Percentiles rank a stretch among this genome's conserved stretches.
Conservation (phyloP, 1,140 invertebrate species). For the Coptotermes formosanus region DNA sequence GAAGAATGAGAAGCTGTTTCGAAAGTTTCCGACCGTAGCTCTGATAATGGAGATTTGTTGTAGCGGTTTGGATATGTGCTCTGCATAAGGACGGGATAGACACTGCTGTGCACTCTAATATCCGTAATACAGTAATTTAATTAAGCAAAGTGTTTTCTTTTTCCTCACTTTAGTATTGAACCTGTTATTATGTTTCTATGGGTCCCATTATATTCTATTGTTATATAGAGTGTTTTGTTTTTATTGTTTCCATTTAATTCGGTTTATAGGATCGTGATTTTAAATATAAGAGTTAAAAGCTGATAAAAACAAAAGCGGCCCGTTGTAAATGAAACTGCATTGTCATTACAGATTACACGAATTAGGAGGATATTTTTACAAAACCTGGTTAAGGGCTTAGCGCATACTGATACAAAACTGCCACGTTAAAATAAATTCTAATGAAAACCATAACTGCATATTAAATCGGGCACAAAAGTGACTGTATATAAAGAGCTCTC, state of each 20-base stretch:
- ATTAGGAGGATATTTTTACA: neutral
- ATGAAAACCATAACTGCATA: too few species aligned
- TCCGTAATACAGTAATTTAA: neutral
- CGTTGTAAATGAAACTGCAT: neutral
- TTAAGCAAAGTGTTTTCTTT: neutral
- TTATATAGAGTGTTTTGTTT: conserved; percentile 10
- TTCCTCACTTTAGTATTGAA: neutral
- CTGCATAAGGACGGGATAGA: too few species aligned
- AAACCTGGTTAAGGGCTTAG: neutral
- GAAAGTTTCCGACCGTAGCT: too few species aligned
- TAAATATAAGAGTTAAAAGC: neutral
- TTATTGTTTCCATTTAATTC: conserved; percentile 17
- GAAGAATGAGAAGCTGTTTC: too few species aligned
- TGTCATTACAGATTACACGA: neutral
- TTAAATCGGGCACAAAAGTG: too few species aligned
- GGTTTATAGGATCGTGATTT: neutral
- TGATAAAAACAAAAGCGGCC: neutral
- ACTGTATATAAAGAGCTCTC: too few species aligned
- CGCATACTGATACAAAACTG: too few species aligned
- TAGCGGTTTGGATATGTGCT: too few species aligned
- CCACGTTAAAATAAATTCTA: too few species aligned
- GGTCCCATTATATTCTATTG: neutral
- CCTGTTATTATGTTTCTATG: neutral
- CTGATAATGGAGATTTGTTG: too few species aligned
- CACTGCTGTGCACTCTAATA: too few species aligned